A percentile compares a stretch with the other conserved stretches of the same genome.
These are phyloP conservation scores for Gallinago media DNA, from an alignment of 2,113 vertebrate genomes.

Conservation along the genomic window DNA sequence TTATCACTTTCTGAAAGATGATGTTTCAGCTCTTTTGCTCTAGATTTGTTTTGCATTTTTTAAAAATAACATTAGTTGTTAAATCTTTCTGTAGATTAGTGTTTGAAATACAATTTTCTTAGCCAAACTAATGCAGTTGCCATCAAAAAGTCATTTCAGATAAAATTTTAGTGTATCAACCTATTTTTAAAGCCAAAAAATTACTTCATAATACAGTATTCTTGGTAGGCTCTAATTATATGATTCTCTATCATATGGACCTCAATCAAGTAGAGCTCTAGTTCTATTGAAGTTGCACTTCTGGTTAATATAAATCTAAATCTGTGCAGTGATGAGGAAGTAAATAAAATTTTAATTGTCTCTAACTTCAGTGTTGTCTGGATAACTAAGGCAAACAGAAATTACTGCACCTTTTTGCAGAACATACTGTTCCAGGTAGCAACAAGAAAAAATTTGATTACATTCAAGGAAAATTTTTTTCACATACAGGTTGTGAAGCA, in stretches of 20 bases:
- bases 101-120: background rate
- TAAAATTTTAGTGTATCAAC: background rate
- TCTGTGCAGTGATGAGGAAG: background rate
- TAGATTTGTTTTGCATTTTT: background rate
- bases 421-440: background rate
- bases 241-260: rapidly evolving
- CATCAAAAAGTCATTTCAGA: background rate
- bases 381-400: background rate
- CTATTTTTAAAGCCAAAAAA: background rate
- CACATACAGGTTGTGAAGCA: background rate
- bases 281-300: background rate
- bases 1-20: background rate
- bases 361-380: background rate
- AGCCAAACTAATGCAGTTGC: background rate
- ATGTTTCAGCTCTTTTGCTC: background rate
- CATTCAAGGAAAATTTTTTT: background rate
- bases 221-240: background rate
- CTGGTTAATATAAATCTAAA: background rate
- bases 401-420: background rate
- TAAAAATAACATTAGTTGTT: background rate
- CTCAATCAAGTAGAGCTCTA: background rate
- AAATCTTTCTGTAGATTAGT: background rate
- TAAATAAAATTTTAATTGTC: background rate
- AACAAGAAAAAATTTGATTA: background rate
- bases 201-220: background rate